phyloP scores from a whole-genome alignment of 2,797 vertebrate genomes.

The Lacerta bilineata region DNA sequence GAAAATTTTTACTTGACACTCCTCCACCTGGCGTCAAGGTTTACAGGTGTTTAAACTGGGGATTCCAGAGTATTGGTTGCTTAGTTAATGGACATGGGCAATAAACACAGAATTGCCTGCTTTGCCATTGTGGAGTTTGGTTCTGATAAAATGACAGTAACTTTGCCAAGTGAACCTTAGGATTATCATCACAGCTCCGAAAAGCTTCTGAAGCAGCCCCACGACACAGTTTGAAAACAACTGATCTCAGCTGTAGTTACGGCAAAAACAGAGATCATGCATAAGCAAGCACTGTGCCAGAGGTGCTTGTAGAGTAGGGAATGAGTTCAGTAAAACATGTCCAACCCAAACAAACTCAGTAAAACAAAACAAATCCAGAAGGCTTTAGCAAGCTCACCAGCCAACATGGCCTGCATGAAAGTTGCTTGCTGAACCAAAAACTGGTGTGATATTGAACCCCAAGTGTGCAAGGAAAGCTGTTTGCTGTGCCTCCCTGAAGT shows the following conservation, averaged over 20 bases:
- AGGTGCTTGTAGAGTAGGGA: conserved; percentile 23
- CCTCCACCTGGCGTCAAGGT: neutral
- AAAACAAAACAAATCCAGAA: conserved; percentile 37
- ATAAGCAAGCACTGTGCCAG: conserved; percentile 16
- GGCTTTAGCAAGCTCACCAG: neutral
- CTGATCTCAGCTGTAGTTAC: neutral
- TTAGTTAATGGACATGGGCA: neutral
- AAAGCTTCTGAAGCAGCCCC: neutral
- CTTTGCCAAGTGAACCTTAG: neutral
- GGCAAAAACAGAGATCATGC: neutral
- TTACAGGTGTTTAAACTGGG: neutral
- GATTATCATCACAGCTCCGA: neutral
- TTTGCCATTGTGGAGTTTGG: neutral
- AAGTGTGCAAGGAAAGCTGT: conserved; percentile 30
- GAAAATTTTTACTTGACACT: conserved; percentile 1
- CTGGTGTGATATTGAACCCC: conserved; percentile 3
- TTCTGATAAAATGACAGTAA: neutral
- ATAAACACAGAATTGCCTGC: neutral
- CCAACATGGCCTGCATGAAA: conserved; percentile 1
- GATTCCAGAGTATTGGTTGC: neutral
- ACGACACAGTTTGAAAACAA: neutral
- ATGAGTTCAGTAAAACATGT: conserved; percentile 23
- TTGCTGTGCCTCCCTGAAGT: conserved; percentile 13
- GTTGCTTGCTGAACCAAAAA: conserved; percentile 17
- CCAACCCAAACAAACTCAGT: conserved; percentile 20